phyloP scores from a whole-genome alignment of 2,888 invertebrate species.

The Nezara viridula region DNA sequence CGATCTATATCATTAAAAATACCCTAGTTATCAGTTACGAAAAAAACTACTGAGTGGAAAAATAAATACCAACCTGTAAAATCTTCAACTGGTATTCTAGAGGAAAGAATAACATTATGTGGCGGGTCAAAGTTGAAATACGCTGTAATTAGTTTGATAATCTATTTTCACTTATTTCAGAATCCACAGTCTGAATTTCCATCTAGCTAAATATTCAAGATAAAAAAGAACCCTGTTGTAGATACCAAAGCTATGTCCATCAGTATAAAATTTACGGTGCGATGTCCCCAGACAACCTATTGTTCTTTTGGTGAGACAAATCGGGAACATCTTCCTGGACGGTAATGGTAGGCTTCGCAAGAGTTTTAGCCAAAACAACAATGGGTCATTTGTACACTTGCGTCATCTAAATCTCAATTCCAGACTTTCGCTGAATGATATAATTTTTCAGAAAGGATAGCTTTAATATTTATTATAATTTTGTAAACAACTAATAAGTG shows the following conservation, averaged over 20 bases:
- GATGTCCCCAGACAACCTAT: background rate
- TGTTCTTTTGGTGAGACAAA: constrained; percentile 5
- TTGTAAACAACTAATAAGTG: too few species aligned
- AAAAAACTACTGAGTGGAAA: too few species aligned
- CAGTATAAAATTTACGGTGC: background rate
- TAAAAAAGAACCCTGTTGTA: background rate
- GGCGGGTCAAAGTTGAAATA: too few species aligned
- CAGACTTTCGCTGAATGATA: background rate
- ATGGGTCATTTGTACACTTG: background rate
- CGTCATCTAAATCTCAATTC: background rate
- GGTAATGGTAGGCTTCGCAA: background rate
- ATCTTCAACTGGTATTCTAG: too few species aligned
- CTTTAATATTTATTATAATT: too few species aligned
- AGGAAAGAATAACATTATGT: too few species aligned
- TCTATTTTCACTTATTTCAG: background rate
- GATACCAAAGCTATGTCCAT: background rate
- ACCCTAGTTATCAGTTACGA: too few species aligned
- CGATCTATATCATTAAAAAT: too few species aligned
- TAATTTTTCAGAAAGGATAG: background rate
- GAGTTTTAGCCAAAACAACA: background rate
- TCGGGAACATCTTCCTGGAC: background rate
- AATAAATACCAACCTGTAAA: too few species aligned
- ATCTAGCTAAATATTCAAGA: background rate
- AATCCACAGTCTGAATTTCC: background rate
- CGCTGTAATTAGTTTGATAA: background rate